Evolutionary conservation across 2,113 vertebrate genomes (phyloP).

Genomic region (Hippocampus comes): DNA sequence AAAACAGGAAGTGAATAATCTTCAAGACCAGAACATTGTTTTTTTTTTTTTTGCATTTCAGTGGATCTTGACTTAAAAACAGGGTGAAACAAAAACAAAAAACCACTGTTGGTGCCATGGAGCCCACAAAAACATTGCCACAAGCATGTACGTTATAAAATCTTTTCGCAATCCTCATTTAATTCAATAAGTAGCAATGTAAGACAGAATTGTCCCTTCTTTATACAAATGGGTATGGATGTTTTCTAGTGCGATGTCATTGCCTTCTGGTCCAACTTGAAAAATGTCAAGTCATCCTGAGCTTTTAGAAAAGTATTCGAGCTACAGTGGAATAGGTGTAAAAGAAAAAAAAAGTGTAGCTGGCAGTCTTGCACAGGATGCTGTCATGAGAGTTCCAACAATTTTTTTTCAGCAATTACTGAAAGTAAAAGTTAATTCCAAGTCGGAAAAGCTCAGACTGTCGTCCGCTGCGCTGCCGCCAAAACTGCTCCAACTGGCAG

Average conservation of each 20-base stretch:
- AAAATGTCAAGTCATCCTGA: conserved; percentile 3
- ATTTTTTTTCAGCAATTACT: neutral
- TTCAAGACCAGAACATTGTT: neutral
- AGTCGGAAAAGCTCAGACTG: neutral
- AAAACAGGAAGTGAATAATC: neutral
- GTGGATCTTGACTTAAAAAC: conserved; percentile 3
- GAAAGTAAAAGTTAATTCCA: neutral
- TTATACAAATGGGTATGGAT: conserved; percentile 29
- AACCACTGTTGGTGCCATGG: neutral
- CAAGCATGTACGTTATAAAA: neutral
- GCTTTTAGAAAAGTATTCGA: neutral
- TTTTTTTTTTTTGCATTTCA: conserved; percentile 36
- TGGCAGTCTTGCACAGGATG: neutral
- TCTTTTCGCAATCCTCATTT: neutral
- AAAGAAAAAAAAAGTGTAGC: neutral
- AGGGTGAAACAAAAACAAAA: neutral
- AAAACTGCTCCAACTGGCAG: neutral
- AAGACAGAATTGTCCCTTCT: neutral
- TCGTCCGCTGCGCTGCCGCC: conserved; percentile 2
- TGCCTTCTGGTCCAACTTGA: conserved; percentile 9
- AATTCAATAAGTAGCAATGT: neutral
- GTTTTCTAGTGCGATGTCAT: conserved; percentile 14
- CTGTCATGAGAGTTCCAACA: neutral
- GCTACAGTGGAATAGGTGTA: neutral
- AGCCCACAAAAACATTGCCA: neutral